Percentiles rank a stretch among this genome's conserved stretches.
Conservation (phyloP, 1,140 invertebrate genomes). For the Coelopa frigida region DNA sequence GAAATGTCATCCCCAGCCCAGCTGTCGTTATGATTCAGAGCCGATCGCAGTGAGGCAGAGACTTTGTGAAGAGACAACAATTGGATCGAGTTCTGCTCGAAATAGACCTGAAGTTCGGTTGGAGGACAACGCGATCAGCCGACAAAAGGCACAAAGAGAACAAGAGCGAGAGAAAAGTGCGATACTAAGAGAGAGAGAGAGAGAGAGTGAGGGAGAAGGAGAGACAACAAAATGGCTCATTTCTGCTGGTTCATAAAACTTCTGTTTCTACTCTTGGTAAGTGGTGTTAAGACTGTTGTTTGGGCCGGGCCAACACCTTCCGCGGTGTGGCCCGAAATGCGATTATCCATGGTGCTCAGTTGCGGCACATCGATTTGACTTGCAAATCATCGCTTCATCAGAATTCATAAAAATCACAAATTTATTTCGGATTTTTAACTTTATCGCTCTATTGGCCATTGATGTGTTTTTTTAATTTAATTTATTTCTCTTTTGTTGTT, state of each 20-base stretch:
- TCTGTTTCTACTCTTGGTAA: conserved; percentile 35
- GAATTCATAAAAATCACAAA: neutral
- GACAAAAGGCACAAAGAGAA: conserved; percentile 3
- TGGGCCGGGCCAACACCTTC: neutral
- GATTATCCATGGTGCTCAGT: too few relatives aligned
- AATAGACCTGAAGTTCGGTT: conserved; percentile 19
- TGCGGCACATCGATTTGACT: too few relatives aligned
- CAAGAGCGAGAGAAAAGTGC: conserved; percentile 15
- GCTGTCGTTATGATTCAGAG: too few relatives aligned
- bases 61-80: too few relatives aligned
- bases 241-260: conserved; percentile 37
- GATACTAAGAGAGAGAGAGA: too few relatives aligned
- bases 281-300: conserved; percentile 26
- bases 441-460: neutral
- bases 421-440: conserved; percentile 12
- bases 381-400: neutral
- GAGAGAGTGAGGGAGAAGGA: conserved; percentile 2
- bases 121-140: conserved; percentile 15
- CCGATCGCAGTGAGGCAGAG: too few relatives aligned
- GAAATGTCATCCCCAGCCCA: too few relatives aligned
- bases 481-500: too few relatives aligned
- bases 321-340: neutral
- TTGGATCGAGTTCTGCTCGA: too few relatives aligned
- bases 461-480: too few relatives aligned
- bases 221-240: conserved; percentile 31